phyloP scores from a whole-genome alignment of 2,888 invertebrate genomes.

The Lacanobia oleracea region DNA sequence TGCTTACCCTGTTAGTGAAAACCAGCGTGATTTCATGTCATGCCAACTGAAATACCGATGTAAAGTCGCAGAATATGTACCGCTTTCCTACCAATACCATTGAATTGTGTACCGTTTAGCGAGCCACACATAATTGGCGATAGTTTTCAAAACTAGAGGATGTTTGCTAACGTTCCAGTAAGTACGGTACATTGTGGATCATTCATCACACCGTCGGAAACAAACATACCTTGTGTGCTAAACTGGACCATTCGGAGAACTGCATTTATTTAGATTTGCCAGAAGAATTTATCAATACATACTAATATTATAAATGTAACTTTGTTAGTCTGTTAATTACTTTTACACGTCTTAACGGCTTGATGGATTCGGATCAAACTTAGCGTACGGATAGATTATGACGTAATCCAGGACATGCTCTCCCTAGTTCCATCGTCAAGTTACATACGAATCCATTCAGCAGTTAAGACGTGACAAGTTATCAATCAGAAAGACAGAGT shows the following conservation, averaged over 20 bases:
- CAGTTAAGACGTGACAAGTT: no score
- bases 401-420: no score
- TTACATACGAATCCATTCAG: no score
- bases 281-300: background rate
- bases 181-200: slow-evolving; percentile 37
- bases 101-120: slow-evolving; percentile 36
- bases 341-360: no score
- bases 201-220: slow-evolving; percentile 22
- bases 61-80: slow-evolving; percentile 1
- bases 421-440: no score
- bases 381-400: no score
- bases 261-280: background rate
- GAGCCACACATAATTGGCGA: slow-evolving; percentile 29
- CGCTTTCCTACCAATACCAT: background rate
- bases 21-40: background rate
- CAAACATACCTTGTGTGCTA: slow-evolving; percentile 22
- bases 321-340: no score
- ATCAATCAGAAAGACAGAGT: no score
- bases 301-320: no score
- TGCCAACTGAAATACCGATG: background rate
- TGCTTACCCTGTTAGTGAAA: background rate
- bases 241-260: slow-evolving; percentile 30
- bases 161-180: slow-evolving; percentile 43
- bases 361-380: no score
- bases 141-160: slow-evolving; percentile 54